Conservation (phyloP, 2,797 vertebrate genomes). For the Alca torda region DNA sequence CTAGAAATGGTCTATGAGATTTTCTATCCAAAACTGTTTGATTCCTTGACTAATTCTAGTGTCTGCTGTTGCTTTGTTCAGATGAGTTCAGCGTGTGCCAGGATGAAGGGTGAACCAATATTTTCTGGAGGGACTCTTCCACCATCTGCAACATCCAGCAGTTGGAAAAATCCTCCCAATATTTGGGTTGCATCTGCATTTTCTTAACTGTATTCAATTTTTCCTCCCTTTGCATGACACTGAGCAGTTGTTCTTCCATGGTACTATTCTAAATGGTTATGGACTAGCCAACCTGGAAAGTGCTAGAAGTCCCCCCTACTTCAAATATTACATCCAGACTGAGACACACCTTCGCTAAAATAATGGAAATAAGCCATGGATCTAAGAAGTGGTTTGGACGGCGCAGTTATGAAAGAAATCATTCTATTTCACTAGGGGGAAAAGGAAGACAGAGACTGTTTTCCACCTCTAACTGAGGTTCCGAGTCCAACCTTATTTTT, state of each 20-base stretch:
- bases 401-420: background rate
- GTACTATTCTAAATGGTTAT: background rate
- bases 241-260: background rate
- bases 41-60: background rate
- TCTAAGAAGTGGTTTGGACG: background rate
- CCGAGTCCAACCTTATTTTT: background rate
- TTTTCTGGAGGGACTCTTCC: background rate
- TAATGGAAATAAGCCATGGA: background rate
- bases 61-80: background rate
- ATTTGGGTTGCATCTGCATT: background rate
- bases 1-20: background rate
- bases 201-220: background rate
- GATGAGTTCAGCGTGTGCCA: background rate
- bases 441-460: background rate
- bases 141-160: background rate
- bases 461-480: constrained; percentile 2
- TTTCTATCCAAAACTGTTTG: background rate
- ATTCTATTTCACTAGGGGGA: background rate
- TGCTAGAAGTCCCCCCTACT: background rate
- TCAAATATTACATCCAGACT: background rate
- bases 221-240: background rate
- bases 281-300: background rate
- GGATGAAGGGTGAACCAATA: background rate
- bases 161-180: constrained; percentile 1
- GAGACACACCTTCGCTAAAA: constrained; percentile 9